A percentile compares a stretch with the other conserved stretches of the same genome.
These are phyloP conservation scores for Caenorhabditis virilis DNA, from an alignment of 2,888 invertebrate species.

Conservation along the genomic window DNA sequence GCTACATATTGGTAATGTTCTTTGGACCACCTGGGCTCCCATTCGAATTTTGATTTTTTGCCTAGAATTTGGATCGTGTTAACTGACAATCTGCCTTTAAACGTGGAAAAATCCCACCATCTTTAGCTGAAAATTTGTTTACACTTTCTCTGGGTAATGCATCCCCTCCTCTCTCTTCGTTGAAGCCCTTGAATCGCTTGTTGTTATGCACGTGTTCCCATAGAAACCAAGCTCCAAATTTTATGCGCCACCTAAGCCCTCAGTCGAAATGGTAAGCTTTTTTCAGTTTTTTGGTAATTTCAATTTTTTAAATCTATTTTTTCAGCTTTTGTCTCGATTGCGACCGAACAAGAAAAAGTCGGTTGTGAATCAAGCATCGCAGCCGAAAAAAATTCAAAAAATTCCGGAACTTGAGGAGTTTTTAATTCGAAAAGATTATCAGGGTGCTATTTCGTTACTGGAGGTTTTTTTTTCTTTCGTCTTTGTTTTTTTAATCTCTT, in stretches of 20 bases:
- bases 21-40: too few relatives aligned
- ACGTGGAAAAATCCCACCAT: too few relatives aligned
- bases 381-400: constrained; percentile 35
- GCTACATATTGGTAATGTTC: too few relatives aligned
- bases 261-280: too few relatives aligned
- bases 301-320: neutral
- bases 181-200: neutral
- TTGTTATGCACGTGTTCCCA: constrained; percentile 29
- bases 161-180: too few relatives aligned
- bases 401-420: constrained; percentile 85
- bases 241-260: too few relatives aligned
- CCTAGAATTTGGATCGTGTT: too few relatives aligned
- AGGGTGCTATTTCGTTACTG: constrained; percentile 87
- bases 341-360: constrained; percentile 46
- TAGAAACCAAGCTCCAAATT: constrained; percentile 15
- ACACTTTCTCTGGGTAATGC: too few relatives aligned
- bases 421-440: constrained; percentile 85
- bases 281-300: too few relatives aligned
- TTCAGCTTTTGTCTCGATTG: constrained; percentile 52
- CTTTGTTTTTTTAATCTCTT: neutral
- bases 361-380: constrained; percentile 7
- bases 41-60: too few relatives aligned
- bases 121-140: too few relatives aligned
- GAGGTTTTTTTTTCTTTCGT: constrained; percentile 75
- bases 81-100: too few relatives aligned